phyloP scores from a whole-genome alignment of 2,888 invertebrate genomes.

The Cryptus viduatorius region DNA sequence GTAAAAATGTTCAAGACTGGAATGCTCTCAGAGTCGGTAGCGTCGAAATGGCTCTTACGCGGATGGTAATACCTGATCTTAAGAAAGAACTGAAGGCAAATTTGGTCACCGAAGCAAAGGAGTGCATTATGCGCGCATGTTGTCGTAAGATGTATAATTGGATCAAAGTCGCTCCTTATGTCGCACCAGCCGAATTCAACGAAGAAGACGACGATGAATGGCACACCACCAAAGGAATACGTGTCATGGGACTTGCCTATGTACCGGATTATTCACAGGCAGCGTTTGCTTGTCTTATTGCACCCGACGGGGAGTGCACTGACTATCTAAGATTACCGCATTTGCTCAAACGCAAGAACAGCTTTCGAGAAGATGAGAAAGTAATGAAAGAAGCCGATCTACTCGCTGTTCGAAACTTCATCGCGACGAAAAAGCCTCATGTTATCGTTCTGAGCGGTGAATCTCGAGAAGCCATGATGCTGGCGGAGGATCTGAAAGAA shows the following conservation, averaged over 20 bases:
- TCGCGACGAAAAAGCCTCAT: conserved; percentile 96
- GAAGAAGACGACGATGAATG: conserved; percentile 97
- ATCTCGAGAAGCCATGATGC: conserved; percentile 93
- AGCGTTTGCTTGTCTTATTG: conserved; percentile 95
- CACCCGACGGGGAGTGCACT: conserved; percentile 95
- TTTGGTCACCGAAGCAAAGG: conserved; percentile 94
- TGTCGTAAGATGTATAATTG: conserved; percentile 95
- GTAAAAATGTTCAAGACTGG: conserved; percentile 97
- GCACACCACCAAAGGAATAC: conserved; percentile 94
- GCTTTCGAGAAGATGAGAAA: conserved; percentile 89
- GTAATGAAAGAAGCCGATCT: conserved; percentile 89
- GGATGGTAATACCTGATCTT: conserved; percentile 95
- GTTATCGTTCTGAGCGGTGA: conserved; percentile 96
- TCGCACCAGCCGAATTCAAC: conserved; percentile 87
- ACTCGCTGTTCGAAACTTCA: conserved; percentile 91
- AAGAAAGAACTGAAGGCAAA: conserved; percentile 93
- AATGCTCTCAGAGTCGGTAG: conserved; percentile 95
- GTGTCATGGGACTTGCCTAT: conserved; percentile 95
- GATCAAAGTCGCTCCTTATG: conserved; percentile 95
- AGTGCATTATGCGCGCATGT: conserved; percentile 93
- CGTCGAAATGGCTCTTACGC: conserved; percentile 94
- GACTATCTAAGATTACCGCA: conserved; percentile 96
- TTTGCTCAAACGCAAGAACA: conserved; percentile 93
- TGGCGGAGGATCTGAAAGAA: conserved; percentile 92
- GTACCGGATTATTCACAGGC: conserved; percentile 94